These are phyloP conservation scores for Cryptomyrus ogoouensis DNA, from an alignment of 2,113 vertebrate species.

Conservation along the genomic window DNA sequence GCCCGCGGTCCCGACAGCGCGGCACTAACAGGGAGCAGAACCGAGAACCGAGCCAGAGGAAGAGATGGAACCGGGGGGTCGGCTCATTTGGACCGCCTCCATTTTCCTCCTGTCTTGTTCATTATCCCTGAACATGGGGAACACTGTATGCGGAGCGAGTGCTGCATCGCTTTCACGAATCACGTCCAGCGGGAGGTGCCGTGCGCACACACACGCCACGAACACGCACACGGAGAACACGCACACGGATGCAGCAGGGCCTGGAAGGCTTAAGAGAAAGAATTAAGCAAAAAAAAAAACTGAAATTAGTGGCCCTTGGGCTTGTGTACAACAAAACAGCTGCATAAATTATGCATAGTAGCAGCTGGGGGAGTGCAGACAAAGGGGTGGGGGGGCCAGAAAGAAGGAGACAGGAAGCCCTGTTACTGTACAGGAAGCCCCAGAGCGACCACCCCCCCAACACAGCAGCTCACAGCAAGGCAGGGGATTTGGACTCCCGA, in stretches of 20 bases:
- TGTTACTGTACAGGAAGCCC: slow-evolving; percentile 32
- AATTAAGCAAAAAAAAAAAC: background rate
- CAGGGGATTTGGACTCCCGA: slow-evolving; percentile 17
- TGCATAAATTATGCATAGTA: background rate
- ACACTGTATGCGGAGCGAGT: background rate
- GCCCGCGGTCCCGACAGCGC: background rate
- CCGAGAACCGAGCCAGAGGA: background rate
- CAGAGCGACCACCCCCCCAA: slow-evolving; percentile 27
- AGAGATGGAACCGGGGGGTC: background rate
- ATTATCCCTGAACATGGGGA: background rate
- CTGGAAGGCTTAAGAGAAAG: slow-evolving; percentile 6
- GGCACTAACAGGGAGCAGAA: background rate
- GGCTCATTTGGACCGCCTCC: background rate
- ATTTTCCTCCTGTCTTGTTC: background rate
- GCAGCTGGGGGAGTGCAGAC: background rate
- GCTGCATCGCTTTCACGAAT: background rate
- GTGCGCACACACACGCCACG: background rate
- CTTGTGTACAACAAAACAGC: background rate
- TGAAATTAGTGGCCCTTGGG: background rate
- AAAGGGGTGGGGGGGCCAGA: background rate
- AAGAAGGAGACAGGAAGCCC: slow-evolving; percentile 39
- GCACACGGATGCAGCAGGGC: background rate
- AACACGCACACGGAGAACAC: background rate
- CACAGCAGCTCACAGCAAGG: slow-evolving; percentile 41
- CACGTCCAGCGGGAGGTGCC: background rate